A percentile compares a stretch with the other conserved stretches of the same genome.
Conservation (phyloP, 1,140 invertebrate genomes). For the Apis laboriosa region DNA sequence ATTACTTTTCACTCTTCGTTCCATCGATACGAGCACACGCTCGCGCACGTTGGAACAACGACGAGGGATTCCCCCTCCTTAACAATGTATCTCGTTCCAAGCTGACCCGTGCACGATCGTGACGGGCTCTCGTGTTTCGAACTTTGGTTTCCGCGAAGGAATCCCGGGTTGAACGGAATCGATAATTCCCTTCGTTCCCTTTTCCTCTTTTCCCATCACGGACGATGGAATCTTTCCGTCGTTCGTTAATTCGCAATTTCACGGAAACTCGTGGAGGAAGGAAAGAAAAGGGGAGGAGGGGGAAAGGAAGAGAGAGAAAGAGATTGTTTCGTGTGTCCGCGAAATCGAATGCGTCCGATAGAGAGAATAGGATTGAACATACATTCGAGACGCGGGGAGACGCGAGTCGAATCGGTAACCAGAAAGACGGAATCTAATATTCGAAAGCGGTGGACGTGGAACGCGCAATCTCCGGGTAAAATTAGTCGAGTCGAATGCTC, state of each 20-base stretch:
- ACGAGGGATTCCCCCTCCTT: neutral
- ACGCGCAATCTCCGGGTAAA: neutral
- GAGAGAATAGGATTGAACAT: neutral
- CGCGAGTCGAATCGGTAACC: conserved; percentile 12
- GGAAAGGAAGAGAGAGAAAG: too few species aligned
- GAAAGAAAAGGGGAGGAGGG: neutral
- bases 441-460: neutral
- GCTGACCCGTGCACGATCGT: neutral
- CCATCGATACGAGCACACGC: too few species aligned
- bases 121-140: neutral
- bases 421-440: neutral
- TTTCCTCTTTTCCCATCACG: neutral
- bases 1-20: too few species aligned
- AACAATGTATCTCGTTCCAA: conserved; percentile 15
- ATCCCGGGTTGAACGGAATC: neutral
- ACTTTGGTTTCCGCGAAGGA: too few species aligned
- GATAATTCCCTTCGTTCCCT: neutral
- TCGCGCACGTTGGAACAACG: too few species aligned
- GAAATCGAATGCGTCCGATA: conserved; percentile 1
- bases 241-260: neutral
- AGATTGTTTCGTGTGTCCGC: neutral
- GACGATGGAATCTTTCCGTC: neutral
- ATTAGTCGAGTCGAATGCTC: conserved; percentile 12
- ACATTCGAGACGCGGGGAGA: neutral
- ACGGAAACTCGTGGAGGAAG: neutral